Evolutionary conservation across 2,113 vertebrate genomes (phyloP), one percentile per base, ranked within the genome.

Genomic region (Bungarus multicinctus): DNA sequence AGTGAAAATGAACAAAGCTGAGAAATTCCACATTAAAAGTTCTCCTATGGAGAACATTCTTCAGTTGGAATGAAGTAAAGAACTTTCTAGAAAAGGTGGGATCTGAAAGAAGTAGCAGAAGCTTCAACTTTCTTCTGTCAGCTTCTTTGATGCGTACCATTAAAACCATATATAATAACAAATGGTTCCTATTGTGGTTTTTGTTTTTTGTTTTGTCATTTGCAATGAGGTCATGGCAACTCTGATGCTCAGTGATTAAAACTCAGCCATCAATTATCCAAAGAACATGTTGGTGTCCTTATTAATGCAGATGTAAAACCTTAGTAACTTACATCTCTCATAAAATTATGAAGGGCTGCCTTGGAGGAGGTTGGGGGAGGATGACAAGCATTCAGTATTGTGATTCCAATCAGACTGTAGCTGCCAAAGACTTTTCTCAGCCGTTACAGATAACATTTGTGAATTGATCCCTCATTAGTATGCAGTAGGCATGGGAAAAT

Each of bases 401-500:
- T 85, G 90, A 34, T 95, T 14, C 52, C 91, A 50, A 16, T 0
- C 89, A 57, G 93, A 11, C 1, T 45, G 85, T 14, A 93, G 94
- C 27, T 43, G 87, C 88, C 88, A 94, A 85, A 94, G 86, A 93
- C 93, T 96, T 97, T 95, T 96, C 94, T 96, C 94, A 96, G 96
- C 96, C 97, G 85, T 86, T 94, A 91, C 96, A 96, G 98, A 97
- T 97, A 97, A 92, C 94, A 95, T 91, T 96, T 95, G 90, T 93
- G 97, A 96, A 96, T 74, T 91, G 97, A 97, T 94, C 97, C 97
- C 94, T 91, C 96, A 97, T 98, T 96, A 98, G 96, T 98, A 98
- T 97, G 98, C 97, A 95, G 96, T 96, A 95, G 92, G 97, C 96
- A 96, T 97, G 97, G 97, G 97, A 97, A 98, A 98, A 98, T 98